Evolutionary conservation across 2,113 vertebrate species (phyloP), one percentile per base, ranked within the genome.

Genomic region (Erythrocercus mccallii): DNA sequence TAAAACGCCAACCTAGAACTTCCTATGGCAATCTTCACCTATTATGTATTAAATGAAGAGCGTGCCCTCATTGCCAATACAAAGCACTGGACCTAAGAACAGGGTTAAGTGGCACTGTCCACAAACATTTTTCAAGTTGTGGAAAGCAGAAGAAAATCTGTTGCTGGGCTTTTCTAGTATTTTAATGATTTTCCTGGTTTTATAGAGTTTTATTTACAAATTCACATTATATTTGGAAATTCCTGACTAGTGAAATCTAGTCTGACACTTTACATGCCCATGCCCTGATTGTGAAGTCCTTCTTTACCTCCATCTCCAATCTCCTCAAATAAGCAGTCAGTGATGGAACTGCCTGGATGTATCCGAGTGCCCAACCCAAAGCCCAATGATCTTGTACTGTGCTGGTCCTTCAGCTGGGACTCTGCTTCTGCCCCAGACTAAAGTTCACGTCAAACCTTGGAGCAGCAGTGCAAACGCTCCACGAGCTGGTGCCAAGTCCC

Each of bases 331-430:
- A 31, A 28, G 16, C 4, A 72, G 24, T 2, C 9, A 69, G 65
- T 8, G 58, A 30, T 33, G 42, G 60, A 80, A 42, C 7, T 37
- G 27, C 28, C 35, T 10, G 5, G 35, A 23, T 2, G 17, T 5
- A 40, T 23, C 33, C 0, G 0, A 70, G 66, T 10, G 11, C 11
- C 24, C 50, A 38, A 1, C 1, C 42, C 37, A 37, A 48, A 87
- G 70, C 12, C 28, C 4, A 27, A 0, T 3, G 44, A 4, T 0
- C 5, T 0, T 0, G 13, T 4, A 5, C 33, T 10, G 12, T 8
- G 30, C 47, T 51, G 7, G 11, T 93, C 76, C 64, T 53, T 54
- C 70, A 50, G 48, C 20, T 27, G 40, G 33, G 37, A 71, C 30
- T 56, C 54, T n/a, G 40, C 48, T 76, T 11, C 53, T 53, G 35